These are phyloP conservation scores for Kryptolebias ocellatus DNA, from an alignment of 2,797 vertebrate genomes.

Conservation along the genomic window DNA sequence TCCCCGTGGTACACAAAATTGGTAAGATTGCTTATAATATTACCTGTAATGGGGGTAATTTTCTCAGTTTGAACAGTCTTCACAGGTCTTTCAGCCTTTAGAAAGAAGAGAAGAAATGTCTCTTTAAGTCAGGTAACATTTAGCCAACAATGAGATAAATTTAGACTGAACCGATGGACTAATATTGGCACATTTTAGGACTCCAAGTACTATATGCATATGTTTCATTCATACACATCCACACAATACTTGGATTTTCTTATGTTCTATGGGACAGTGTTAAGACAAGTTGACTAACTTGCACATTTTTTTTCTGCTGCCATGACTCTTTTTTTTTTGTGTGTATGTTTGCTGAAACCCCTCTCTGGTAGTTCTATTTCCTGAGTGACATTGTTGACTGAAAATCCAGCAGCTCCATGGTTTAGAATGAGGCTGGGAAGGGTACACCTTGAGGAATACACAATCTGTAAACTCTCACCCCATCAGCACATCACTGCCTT, in stretches of 20 bases:
- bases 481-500: conserved; percentile 26
- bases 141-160: too few relatives aligned
- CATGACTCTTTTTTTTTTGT: conserved; percentile 6
- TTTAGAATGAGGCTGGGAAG: conserved; percentile 19
- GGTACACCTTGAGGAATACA: conserved; percentile 20
- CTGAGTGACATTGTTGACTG: conserved; percentile 29
- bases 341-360: conserved; percentile 7
- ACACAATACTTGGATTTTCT: background rate
- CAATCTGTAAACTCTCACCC: conserved; percentile 21
- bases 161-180: too few relatives aligned
- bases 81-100: too few relatives aligned
- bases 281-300: conserved; percentile 45
- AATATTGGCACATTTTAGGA: too few relatives aligned
- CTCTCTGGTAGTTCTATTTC: conserved; percentile 36
- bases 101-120: too few relatives aligned
- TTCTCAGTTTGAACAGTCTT: too few relatives aligned
- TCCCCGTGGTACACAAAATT: too few relatives aligned
- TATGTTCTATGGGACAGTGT: conserved; percentile 24
- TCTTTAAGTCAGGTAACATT: too few relatives aligned
- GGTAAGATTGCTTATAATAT: too few relatives aligned
- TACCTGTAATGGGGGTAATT: too few relatives aligned
- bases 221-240: background rate
- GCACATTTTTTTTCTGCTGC: conserved; percentile 35
- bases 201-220: too few relatives aligned
- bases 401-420: conserved; percentile 19